These are phyloP conservation scores for Drepana falcataria DNA, from an alignment of 2,888 invertebrate genomes.

Conservation along the genomic window DNA sequence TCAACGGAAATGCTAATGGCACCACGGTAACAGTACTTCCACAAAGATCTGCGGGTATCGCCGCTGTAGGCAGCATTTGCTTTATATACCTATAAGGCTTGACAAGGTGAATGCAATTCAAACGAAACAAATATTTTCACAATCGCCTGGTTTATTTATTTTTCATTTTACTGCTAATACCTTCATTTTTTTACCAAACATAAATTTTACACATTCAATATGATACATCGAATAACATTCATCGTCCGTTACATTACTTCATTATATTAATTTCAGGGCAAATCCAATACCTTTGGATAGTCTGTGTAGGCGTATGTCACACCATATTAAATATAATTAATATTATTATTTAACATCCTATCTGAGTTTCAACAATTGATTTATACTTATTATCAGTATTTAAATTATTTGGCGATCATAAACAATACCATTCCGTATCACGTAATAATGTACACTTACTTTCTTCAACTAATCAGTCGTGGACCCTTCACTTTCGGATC, in stretches of 20 bases:
- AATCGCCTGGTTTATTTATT: conserved; percentile 72
- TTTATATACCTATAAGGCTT: not conserved
- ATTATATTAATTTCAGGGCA: conserved; percentile 38
- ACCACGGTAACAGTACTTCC: not conserved
- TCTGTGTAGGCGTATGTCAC: conserved; percentile 22
- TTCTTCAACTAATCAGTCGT: conserved; percentile 76
- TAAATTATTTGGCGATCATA: conserved; percentile 75
- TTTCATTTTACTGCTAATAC: conserved; percentile 57
- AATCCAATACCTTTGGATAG: conserved; percentile 52
- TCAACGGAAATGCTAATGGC: no score
- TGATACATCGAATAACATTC: conserved; percentile 67
- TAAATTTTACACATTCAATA: conserved; percentile 68
- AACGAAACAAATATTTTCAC: conserved; percentile 49
- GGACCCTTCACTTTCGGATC: conserved; percentile 66
- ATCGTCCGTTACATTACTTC: conserved; percentile 39
- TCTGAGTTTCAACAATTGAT: conserved; percentile 63
- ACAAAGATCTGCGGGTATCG: not conserved
- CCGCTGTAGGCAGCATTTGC: not conserved
- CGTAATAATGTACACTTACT: conserved; percentile 71
- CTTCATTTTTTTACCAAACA: conserved; percentile 54
- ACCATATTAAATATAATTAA: conserved; percentile 19
- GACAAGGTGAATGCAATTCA: conserved; percentile 26
- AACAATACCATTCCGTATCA: conserved; percentile 70
- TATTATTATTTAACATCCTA: conserved; percentile 53
- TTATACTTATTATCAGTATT: conserved; percentile 57